Conservation (phyloP, 1,140 invertebrate genomes). For the Gonioctena quinquepunctata region DNA sequence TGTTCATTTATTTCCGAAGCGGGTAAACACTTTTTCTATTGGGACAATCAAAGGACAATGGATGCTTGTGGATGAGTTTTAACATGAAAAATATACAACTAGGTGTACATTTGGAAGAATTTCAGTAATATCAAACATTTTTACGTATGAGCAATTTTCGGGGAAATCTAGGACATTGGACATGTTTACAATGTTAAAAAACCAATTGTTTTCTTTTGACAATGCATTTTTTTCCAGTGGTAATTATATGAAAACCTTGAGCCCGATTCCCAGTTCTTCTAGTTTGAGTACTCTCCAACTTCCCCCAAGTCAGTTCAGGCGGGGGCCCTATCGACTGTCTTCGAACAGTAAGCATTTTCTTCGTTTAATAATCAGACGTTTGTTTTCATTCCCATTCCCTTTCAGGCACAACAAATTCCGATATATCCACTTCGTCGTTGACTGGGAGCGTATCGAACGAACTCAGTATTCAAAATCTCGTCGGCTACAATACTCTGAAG, state of each 20-base stretch:
- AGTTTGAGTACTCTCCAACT: conserved; percentile 59
- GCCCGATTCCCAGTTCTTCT: conserved; percentile 80
- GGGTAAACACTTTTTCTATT: no score
- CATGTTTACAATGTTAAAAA: no score
- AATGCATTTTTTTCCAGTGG: conserved; percentile 59
- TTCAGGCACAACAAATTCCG: conserved; percentile 41
- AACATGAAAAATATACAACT: no score
- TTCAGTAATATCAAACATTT: no score
- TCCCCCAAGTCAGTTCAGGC: conserved; percentile 41
- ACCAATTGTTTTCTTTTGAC: neutral
- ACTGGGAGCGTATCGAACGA: conserved; percentile 59
- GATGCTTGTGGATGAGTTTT: no score
- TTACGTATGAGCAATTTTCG: no score
- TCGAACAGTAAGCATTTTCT: conserved; percentile 58
- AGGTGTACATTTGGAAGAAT: no score
- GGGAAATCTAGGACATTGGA: no score
- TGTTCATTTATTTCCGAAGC: no score
- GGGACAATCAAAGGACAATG: no score
- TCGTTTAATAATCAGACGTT: neutral
- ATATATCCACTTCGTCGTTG: conserved; percentile 46
- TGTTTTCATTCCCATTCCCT: no score
- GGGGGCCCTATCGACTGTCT: conserved; percentile 57
- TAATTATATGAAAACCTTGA: conserved; percentile 69
- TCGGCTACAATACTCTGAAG: conserved; percentile 81
- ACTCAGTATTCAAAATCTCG: conserved; percentile 72